phyloP scores from a whole-genome alignment of 1,140 invertebrate genomes.

The Papilio helenus region DNA sequence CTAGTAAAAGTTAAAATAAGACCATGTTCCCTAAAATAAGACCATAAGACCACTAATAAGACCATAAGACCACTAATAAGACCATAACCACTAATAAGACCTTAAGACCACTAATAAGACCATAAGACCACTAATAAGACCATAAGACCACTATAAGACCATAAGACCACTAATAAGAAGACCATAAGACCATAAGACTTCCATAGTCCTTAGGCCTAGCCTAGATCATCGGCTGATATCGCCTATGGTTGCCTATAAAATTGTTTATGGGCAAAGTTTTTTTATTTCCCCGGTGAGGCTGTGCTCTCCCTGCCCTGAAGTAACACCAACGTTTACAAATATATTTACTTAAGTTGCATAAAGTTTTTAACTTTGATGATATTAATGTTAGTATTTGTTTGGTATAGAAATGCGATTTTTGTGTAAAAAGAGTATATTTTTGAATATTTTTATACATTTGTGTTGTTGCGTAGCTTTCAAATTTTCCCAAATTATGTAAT shows the following conservation, averaged over 20 bases:
- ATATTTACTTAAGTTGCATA: constrained; percentile 32
- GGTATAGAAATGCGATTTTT: constrained; percentile 35
- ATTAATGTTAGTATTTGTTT: constrained; percentile 35
- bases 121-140: no score
- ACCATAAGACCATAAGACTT: no score
- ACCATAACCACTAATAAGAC: no score
- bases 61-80: no score
- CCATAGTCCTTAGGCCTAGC: no score
- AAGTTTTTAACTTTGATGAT: constrained; percentile 32
- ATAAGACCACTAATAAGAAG: no score
- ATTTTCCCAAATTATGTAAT: constrained; percentile 6
- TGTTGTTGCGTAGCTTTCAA: constrained; percentile 31
- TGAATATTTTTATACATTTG: constrained; percentile 40
- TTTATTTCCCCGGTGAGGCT: neutral
- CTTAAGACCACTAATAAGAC: no score
- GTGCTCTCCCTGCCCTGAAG: neutral
- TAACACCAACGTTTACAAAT: constrained; percentile 36
- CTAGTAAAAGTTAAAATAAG: no score
- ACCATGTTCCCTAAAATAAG: no score
- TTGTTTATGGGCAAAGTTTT: neutral
- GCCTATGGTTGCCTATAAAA: neutral
- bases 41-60: no score
- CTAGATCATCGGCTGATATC: neutral
- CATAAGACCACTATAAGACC: no score
- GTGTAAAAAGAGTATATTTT: constrained; percentile 40